Evolutionary conservation across 1,140 invertebrate genomes (phyloP), one percentile per base, ranked within the genome.

Genomic region (Drosophila asahinai): DNA sequence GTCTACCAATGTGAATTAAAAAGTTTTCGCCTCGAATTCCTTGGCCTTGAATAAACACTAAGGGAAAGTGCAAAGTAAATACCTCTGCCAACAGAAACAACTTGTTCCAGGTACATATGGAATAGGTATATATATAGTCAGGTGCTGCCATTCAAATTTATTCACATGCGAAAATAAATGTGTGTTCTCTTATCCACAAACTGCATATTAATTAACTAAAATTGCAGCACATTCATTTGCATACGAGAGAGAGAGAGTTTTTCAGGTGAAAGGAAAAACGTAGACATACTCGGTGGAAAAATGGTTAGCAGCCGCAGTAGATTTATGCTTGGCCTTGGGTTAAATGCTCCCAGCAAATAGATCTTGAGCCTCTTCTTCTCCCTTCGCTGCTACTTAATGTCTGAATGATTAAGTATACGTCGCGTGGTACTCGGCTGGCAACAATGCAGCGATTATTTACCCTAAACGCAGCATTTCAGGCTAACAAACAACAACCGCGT

Each of bases 371-470:
- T 51, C 58, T 51, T 62, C 65, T 45, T 33, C 49, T 57, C 27
- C 38, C 54, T 67, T 48, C 65, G 63, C 57, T 73, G 84, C 68
- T 59, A 81, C 78, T 84, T 90, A 89, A 81, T 81, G 86, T 89
- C 66, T 60, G 61, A 68, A 81, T 81, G 86, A 89, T 89, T 89
- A 90, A 89, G 81, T 84, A 90, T 68, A 84, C 77, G 66, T 55
- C 54, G 81, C 70, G 70, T 80, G 81, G 58, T 61, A 72, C 77
- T 48, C 9, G 45, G 61, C 66, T 58, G 72, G 64, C 48, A 78
- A 67, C 55, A 68, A 63, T 86, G 83, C 78, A 86, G 66, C 70
- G 64, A 70, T 61, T 80, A 86, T 86, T 86, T 86, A 71, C 70
- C 72, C 76, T 77, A 87, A 81, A 74, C 74, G 61, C 64, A 73